Evolutionary conservation across 2,797 vertebrate genomes (phyloP), one percentile per base, ranked within the genome.

Genomic region (Notolepis coatsorum): DNA sequence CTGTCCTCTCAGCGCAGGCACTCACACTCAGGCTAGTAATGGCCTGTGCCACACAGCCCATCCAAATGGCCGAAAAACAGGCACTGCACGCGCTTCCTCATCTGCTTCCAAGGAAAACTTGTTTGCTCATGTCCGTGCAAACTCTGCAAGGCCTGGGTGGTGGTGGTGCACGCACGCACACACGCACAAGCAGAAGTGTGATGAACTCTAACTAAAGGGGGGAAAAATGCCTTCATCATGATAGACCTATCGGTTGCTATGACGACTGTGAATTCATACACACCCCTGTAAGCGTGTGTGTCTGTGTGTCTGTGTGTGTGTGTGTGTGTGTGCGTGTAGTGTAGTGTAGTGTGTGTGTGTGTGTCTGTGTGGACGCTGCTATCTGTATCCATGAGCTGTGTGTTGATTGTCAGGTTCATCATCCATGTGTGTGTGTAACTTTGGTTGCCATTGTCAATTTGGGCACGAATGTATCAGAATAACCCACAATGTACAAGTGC

Each of bases 221-320:
- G 17, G 21, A 15, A 20, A 65, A 59, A 66, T 5, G 68, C 80
- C 81, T 62, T 47, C 52, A 71, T 38, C 47, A 55, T 70, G 70
- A 73, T 83, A 77, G 71, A 68, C 74, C 58, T 69, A 80, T 61
- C 23, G 75, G 88, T 91, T 87, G 59, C 73, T 77, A 78, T 88
- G 84, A 65, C 79, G 61, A 88, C 85, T 39, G 56, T 18, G 66
- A 42, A 72, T 79, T 71, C 79, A 42, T 15, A 2, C 15, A 70
- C 61, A 68, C 75, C 23, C 49, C 73, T 67, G 51, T 35, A 65
- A 56, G 35, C 5, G 35, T 37, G 35, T n/a, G 35, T 37, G 35
- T 35, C 10, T 37, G 35, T 37, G 35, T 37, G 35, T 37, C 10
- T 37, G 35, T 37, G 35, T 37, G 35, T 37, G 33, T 13, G 33